Evolutionary conservation across 2,113 vertebrate species (phyloP).

Genomic region (Malurus melanocephalus): DNA sequence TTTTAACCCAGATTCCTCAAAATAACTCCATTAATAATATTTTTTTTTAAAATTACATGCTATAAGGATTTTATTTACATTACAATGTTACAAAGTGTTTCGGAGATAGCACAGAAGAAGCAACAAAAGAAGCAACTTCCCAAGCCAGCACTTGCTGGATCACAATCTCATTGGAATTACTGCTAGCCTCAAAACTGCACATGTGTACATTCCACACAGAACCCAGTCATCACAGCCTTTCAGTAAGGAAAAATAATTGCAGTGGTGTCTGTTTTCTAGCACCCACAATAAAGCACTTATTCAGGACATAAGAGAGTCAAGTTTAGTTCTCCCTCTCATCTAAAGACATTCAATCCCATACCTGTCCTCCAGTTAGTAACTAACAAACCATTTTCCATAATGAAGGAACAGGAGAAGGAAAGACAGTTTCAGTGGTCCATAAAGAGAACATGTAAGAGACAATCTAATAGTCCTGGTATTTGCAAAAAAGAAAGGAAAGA

Average conservation of each 20-base stretch:
- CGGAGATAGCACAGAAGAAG: background rate
- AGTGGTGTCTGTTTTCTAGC: background rate
- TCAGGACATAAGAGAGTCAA: background rate
- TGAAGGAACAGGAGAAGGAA: background rate
- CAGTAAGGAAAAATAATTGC: background rate
- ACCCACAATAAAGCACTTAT: background rate
- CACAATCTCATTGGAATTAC: background rate
- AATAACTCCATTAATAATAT: background rate
- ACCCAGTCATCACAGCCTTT: background rate
- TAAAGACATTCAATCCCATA: background rate
- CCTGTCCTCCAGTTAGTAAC: background rate
- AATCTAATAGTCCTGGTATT: background rate
- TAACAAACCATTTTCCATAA: background rate
- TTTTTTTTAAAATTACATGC: accelerated
- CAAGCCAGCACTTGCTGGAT: background rate
- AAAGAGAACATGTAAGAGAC: background rate
- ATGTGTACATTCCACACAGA: background rate
- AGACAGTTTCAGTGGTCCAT: background rate
- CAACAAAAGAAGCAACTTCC: background rate
- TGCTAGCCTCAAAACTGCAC: background rate
- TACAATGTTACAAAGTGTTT: background rate
- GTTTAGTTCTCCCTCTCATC: background rate
- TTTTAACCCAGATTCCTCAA: background rate
- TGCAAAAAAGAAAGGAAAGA: background rate
- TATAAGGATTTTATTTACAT: background rate